Evolutionary conservation across 1,140 invertebrate genomes (phyloP), one percentile per base, ranked within the genome.

Genomic region (Temnothorax nylanderi): DNA sequence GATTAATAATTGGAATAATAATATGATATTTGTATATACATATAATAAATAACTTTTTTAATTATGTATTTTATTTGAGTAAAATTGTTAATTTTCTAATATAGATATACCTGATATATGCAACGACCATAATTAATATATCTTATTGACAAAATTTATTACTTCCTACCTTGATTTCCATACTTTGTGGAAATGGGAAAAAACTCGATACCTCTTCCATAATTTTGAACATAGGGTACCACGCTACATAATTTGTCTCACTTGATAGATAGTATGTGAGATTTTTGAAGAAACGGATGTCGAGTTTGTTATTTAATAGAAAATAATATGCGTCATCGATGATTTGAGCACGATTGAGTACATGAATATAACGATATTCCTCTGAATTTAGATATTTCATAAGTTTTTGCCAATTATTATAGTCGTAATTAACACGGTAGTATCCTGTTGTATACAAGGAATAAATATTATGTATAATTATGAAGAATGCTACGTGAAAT

Each of bases 211-310:
- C n/a, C 3, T 69, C 5, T 58, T 51, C 71, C 18, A 71, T 10
- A 49, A 71, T 49, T 95, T 94, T 75, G 16, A 77, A 32, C 18
- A 85, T 80, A 41, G 67, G 56, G 44, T 95, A 94, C 71, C 71
- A 74, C 26, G 49, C 49, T 56, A 37, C 7, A 37, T 54, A 74
- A 74, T 56, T 5, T 54, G 5, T 54, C 1, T 74, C 71, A 21
- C 1, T 32, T 11, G 71, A 21, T 37, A 74, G 32, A n/a, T 74
- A 74, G 11, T 37, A 13, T 10, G 71, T 56, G 10, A 74, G 32
- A 2, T 6, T n/a, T 64, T 64, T 26, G 11, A 74, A n/a, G 7
- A 74, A 1, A 16, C 1, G 0, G 10, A 54, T 37, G 18, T 74
- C 3, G 0, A 74, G 21, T 56, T 56, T 51, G 10, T 37, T 6